Conservation (phyloP, 2,888 invertebrate species). For the Apamea sordens region DNA sequence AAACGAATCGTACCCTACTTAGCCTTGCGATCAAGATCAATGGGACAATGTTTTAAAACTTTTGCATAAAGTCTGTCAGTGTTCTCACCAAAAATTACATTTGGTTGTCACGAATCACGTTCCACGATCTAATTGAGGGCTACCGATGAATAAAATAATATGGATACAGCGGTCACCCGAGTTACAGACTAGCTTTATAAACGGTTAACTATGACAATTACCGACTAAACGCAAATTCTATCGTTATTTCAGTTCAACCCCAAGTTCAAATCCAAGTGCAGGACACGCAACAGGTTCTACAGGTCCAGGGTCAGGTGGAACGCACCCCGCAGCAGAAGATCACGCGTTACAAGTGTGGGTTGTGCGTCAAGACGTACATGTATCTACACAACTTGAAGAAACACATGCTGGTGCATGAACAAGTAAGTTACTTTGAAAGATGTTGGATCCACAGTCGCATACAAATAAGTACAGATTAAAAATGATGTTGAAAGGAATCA, state of each 20-base stretch:
- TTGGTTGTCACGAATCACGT: not conserved
- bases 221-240: not conserved
- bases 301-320: conserved; percentile 56
- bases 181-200: not conserved
- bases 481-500: not conserved
- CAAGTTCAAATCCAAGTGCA: conserved; percentile 64
- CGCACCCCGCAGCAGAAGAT: conserved; percentile 69
- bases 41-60: not conserved
- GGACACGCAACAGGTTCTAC: conserved; percentile 52
- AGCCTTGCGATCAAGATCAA: not conserved
- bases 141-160: conserved; percentile 1
- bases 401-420: conserved; percentile 85
- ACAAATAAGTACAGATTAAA: not conserved
- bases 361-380: conserved; percentile 88
- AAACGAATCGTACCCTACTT: not conserved
- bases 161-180: not conserved
- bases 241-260: conserved; percentile 45
- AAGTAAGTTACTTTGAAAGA: conserved; percentile 52
- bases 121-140: not conserved
- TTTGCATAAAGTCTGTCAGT: not conserved
- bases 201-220: too few species aligned
- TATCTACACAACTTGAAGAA: conserved; percentile 88
- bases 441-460: not conserved
- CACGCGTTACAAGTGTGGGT: conserved; percentile 82
- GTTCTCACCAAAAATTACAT: not conserved